Conservation (phyloP, 2,797 vertebrate species). For the Tragopan temminckii region DNA sequence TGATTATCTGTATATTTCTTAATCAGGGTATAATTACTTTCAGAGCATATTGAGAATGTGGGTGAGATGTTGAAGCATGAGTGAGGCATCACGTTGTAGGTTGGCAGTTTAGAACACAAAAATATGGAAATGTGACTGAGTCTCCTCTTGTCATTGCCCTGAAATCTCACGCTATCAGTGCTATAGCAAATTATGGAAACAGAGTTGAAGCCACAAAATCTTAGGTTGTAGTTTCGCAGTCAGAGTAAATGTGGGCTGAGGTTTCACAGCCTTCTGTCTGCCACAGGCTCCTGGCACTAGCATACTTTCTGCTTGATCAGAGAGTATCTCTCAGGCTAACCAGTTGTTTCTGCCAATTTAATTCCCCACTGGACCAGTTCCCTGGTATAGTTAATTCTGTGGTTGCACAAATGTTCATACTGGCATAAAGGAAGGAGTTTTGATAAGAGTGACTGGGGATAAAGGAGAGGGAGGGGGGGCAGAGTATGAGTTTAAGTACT, state of each 20-base stretch:
- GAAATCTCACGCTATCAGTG: neutral
- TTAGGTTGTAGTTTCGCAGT: slow-evolving; percentile 40
- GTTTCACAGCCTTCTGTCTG: slow-evolving; percentile 55
- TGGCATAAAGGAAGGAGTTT: slow-evolving; percentile 11
- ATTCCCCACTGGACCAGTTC: neutral
- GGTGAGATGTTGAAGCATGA: neutral
- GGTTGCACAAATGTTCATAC: slow-evolving; percentile 33
- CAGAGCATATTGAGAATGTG: neutral
- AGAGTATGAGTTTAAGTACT: neutral
- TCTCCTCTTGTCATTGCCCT: neutral
- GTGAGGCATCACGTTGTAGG: neutral
- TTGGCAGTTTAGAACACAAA: neutral
- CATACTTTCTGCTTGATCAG: slow-evolving; percentile 22
- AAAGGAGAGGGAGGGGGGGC: neutral
- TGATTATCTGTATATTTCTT: too few relatives aligned
- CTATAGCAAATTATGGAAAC: neutral
- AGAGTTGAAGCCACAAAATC: neutral
- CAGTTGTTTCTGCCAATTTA: slow-evolving; percentile 59
- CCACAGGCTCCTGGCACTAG: slow-evolving; percentile 27
- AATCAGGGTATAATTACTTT: too few relatives aligned
- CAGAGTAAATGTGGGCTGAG: slow-evolving; percentile 24
- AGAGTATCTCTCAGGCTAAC: slow-evolving; percentile 29
- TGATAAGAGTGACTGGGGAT: neutral
- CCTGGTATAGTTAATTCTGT: slow-evolving; percentile 12
- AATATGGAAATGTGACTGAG: neutral